Evolutionary conservation across 2,797 vertebrate genomes (phyloP), one percentile per base, ranked within the genome.

Genomic region (Oreortyx pictus): DNA sequence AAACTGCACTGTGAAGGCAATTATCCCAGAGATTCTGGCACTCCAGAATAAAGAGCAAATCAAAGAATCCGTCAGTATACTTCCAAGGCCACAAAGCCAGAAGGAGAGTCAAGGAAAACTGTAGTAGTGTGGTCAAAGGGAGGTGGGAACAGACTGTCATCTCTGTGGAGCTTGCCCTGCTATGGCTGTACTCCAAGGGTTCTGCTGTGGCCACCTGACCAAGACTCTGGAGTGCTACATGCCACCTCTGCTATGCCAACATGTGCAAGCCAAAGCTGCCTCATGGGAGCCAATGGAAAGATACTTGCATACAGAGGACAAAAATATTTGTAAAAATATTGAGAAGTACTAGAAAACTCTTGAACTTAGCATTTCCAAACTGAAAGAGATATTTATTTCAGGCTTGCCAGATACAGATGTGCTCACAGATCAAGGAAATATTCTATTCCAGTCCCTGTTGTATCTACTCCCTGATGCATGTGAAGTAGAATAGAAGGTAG

Each of bases 1-100:
- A 90, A 94, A 81, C 47, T 92, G 49, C 0, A 1, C 47, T 76
- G 73, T 25, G 66, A 88, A 70, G 43, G 47, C 52, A 82, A 74
- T 92, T 92, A 93, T 85, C 59, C 27, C 54, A 29, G 39, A 73
- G 60, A 64, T 33, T 62, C 54, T 62, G 47, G 68, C 79, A 87
- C 39, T 29, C 17, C 24, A 24, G 47, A 85, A 91, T 70, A 89
- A 93, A 81, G 0, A 80, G 25, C 49, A 56, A 75, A 77, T 72
- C 85, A 81, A 81, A 87, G 46, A 83, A 89, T 78, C 33, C 76
- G 91, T 76, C 68, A 47, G n/a, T 56, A 66, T 31, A 14, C n/a
- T 77, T 92, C 47, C 24, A 73, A 59, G 49, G 47, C 6, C 14
- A 89, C 52, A 72, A 89, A 92, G 79, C 62, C 70, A 86, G 76